A percentile compares a stretch with the other conserved stretches of the same genome.
These are phyloP conservation scores for Lepidothrix coronata DNA, from an alignment of 2,113 vertebrate genomes.

Conservation along the genomic window DNA sequence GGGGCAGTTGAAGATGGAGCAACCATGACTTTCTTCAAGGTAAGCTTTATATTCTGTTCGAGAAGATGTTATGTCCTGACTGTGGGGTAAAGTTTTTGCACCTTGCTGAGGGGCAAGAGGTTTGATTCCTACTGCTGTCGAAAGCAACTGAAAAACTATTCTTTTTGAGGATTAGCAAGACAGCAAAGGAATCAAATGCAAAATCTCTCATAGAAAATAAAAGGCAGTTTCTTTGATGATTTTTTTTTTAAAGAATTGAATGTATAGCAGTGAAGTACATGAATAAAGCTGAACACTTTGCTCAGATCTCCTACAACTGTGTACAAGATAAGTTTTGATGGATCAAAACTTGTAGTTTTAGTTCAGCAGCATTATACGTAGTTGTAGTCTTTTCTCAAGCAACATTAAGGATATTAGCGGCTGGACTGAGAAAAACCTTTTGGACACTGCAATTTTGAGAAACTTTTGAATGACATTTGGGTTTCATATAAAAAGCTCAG, in stretches of 20 bases:
- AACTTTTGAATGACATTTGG: not conserved
- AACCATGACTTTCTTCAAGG: conserved; percentile 98
- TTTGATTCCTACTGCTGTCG: not conserved
- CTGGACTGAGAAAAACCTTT: not conserved
- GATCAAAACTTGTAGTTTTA: not conserved
- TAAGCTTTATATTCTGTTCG: conserved; percentile 62
- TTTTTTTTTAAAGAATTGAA: not conserved
- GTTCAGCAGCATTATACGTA: not conserved
- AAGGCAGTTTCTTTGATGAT: not conserved
- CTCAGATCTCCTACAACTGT: not conserved
- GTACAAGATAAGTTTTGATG: not conserved
- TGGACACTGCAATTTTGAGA: not conserved
- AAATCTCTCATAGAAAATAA: not conserved
- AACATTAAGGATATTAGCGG: not conserved
- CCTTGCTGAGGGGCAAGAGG: not conserved
- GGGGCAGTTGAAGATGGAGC: conserved; percentile 94
- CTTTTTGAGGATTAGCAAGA: not conserved
- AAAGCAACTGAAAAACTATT: not conserved
- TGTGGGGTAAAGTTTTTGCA: not conserved
- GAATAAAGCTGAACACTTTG: not conserved
- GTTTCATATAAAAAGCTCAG: not conserved
- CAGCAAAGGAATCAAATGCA: not conserved
- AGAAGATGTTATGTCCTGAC: not conserved
- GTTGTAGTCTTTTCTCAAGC: not conserved
- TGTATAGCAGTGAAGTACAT: not conserved